Evolutionary conservation across 92 coral and sea anemone genomes (phyloP), one percentile per base, ranked within the genome.

Genomic region (Epizoanthus scotinus): DNA sequence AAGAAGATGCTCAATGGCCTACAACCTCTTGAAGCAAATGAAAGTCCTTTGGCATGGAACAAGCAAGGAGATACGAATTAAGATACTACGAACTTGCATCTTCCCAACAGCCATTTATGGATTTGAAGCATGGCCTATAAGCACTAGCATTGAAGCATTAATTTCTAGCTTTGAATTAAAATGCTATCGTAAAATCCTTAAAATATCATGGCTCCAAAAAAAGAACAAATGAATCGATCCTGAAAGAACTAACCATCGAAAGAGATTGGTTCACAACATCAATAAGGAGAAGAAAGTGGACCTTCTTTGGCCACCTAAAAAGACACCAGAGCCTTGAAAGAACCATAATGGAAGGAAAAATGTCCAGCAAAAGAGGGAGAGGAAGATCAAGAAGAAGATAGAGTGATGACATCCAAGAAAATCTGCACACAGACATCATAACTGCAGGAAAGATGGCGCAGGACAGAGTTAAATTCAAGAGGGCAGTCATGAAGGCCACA

Each of bases 361-460:
- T 60, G 65, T 26, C 65, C 65, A 60, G 65, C 65, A 60, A 60
- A 60, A 14, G 65, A 60, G 65, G 57, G 57, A 53, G 65, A 31
- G 36, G 36, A 31, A 31, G 36, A 31, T 4, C 36, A 1, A 31
- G 4, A 4, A 60, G 65, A 60, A 60, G 65, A 60, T 60, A 26
- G 65, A 60, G 65, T 60, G 65, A 60, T 60, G 65, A 60, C 65
- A 60, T 60, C 65, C 65, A 60, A 60, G 65, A 60, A 60, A 60
- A 60, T 26, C 65, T 60, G 65, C 65, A 60, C 65, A 60, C 65
- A 60, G 65, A 60, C 65, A 60, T 60, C 65, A 60, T 60, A 60
- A 60, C 65, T 60, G 65, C 65, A 60, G 65, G 65, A 60, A 60
- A 60, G 65, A 60, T 60, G 65, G 65, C 65, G 65, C 65, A 60